These are phyloP conservation scores for Neodiprion fabricii DNA, from an alignment of 1,140 invertebrate genomes.

Conservation along the genomic window DNA sequence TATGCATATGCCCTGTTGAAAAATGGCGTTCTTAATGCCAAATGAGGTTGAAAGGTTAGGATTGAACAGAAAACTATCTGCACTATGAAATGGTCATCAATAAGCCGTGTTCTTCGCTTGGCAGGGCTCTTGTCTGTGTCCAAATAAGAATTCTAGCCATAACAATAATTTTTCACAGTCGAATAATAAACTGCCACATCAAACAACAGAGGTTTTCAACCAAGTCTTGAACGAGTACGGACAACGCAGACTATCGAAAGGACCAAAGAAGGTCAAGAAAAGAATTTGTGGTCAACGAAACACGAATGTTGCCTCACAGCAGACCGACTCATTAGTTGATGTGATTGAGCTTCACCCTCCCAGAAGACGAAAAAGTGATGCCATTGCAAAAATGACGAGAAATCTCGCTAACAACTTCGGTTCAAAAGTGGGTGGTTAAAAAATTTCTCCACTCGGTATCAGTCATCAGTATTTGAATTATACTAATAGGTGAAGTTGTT, in stretches of 20 bases:
- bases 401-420: conserved; percentile 22
- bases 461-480: neutral
- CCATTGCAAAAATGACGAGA: conserved; percentile 11
- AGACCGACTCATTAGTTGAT: conserved; percentile 30
- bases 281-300: conserved; percentile 19
- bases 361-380: conserved; percentile 11
- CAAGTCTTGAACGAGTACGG: conserved; percentile 35
- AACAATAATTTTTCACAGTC: neutral
- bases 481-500: neutral
- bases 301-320: conserved; percentile 21
- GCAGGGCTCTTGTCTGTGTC: no score
- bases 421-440: conserved; percentile 23
- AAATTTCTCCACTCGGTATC: neutral
- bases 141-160: no score
- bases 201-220: conserved; percentile 36
- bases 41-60: no score
- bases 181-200: conserved; percentile 32
- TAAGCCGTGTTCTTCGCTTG: no score
- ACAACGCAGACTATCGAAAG: conserved; percentile 1
- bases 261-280: neutral
- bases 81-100: no score
- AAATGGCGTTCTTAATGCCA: no score
- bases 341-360: conserved; percentile 31
- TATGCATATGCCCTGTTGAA: no score
- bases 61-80: no score